These are phyloP conservation scores for Ibycter americanus DNA, from an alignment of 2,797 vertebrate species.

Conservation along the genomic window DNA sequence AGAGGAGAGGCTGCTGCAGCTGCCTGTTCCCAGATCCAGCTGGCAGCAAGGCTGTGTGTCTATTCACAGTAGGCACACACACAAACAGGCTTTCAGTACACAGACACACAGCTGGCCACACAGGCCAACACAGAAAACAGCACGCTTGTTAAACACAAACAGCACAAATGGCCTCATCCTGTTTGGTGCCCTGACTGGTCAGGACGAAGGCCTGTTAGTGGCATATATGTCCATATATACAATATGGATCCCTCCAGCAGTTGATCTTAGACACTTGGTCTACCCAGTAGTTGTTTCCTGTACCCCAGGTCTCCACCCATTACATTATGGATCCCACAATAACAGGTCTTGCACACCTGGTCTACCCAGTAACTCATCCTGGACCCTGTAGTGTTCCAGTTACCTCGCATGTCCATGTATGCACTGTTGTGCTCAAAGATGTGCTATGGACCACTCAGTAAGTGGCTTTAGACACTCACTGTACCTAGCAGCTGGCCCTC, in stretches of 20 bases:
- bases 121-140: not conserved
- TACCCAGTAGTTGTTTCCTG: not conserved
- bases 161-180: not conserved
- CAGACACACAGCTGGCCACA: fast-evolving
- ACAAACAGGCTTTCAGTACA: not conserved
- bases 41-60: fast-evolving
- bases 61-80: not conserved
- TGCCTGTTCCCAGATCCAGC: not conserved
- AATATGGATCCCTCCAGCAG: not conserved
- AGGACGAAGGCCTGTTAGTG: not conserved
- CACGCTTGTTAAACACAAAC: not conserved
- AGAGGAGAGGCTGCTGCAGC: not conserved
- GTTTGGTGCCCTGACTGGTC: not conserved
- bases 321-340: fast-evolving
- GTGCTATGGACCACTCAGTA: not conserved
- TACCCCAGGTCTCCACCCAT: not conserved
- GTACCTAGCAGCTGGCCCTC: not conserved
- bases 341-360: not conserved
- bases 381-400: not conserved
- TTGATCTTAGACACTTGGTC: not conserved
- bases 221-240: not conserved
- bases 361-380: not conserved
- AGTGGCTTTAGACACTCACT: not conserved
- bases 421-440: fast-evolving
- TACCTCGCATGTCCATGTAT: fast-evolving